Conservation (phyloP, 2,888 invertebrate genomes). For the Ophraella communa region DNA sequence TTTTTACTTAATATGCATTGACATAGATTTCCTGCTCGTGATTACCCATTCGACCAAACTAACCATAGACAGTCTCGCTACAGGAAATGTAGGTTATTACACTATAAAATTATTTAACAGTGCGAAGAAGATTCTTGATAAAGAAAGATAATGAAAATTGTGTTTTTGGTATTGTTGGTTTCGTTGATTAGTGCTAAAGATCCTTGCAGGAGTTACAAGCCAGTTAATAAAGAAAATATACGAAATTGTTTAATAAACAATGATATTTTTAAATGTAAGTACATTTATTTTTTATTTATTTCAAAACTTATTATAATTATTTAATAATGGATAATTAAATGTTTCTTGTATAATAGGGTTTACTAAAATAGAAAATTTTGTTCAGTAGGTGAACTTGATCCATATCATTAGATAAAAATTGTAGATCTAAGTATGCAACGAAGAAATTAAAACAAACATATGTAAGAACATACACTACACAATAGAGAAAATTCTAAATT, state of each 20-base stretch:
- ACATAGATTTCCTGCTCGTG: background rate
- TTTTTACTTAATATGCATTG: background rate
- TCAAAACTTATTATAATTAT: no score
- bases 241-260: constrained; percentile 32
- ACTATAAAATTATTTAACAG: constrained; percentile 26
- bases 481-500: no score
- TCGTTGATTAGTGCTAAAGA: constrained; percentile 9
- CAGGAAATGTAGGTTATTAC: constrained; percentile 29
- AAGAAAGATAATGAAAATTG: constrained; percentile 35
- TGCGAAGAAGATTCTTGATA: constrained; percentile 26
- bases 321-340: no score
- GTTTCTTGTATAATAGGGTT: no score
- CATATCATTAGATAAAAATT: no score
- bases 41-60: background rate
- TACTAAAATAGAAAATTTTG: no score
- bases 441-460: no score
- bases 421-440: no score
- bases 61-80: background rate
- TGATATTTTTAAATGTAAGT: constrained; percentile 1
- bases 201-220: constrained; percentile 26
- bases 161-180: constrained; percentile 22
- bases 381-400: no score
- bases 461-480: no score
- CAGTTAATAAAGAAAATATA: constrained; percentile 39
- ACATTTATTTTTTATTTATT: background rate